Percentiles rank a stretch among this genome's conserved stretches.
phyloP scores from a whole-genome alignment of 1,140 invertebrate species.

The Telenomus remus region DNA sequence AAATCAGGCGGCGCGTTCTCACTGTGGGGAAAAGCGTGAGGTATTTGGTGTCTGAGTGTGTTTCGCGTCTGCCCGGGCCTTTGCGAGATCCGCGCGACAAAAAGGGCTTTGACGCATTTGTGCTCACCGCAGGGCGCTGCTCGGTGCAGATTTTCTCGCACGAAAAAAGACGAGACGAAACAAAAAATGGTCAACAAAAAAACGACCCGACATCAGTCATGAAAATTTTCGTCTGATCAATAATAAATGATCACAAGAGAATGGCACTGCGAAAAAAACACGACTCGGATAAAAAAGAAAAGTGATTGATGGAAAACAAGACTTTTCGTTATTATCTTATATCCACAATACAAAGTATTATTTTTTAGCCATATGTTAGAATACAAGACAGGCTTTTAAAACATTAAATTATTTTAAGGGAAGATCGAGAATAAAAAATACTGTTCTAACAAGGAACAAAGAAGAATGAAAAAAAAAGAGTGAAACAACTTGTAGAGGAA shows the following conservation, averaged over 20 bases:
- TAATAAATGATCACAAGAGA: not conserved
- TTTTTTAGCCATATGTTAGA: too few relatives aligned
- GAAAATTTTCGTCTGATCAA: not conserved
- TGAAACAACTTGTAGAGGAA: conserved; percentile 11
- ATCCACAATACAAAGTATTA: too few relatives aligned
- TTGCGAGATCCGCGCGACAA: conserved; percentile 40
- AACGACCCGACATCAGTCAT: not conserved
- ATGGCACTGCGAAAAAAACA: too few relatives aligned
- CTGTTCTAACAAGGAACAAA: not conserved
- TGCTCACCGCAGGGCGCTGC: conserved; percentile 24
- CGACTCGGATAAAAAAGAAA: too few relatives aligned
- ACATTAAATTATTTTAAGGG: too few relatives aligned
- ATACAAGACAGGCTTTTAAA: too few relatives aligned
- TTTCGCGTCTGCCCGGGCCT: conserved; percentile 18
- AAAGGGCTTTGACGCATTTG: conserved; percentile 53
- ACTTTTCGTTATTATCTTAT: too few relatives aligned
- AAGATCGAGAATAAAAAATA: too few relatives aligned
- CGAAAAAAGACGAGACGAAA: conserved; percentile 20
- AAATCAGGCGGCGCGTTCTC: conserved; percentile 45
- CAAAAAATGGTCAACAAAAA: not conserved
- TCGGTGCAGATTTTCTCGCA: conserved; percentile 29
- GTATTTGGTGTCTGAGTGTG: conserved; percentile 39
- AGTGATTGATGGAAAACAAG: too few relatives aligned
- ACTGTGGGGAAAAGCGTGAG: conserved; percentile 35
- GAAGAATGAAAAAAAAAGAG: conserved; percentile 9